phyloP scores from a whole-genome alignment of 2,113 vertebrate species.

The Indicator indicator region DNA sequence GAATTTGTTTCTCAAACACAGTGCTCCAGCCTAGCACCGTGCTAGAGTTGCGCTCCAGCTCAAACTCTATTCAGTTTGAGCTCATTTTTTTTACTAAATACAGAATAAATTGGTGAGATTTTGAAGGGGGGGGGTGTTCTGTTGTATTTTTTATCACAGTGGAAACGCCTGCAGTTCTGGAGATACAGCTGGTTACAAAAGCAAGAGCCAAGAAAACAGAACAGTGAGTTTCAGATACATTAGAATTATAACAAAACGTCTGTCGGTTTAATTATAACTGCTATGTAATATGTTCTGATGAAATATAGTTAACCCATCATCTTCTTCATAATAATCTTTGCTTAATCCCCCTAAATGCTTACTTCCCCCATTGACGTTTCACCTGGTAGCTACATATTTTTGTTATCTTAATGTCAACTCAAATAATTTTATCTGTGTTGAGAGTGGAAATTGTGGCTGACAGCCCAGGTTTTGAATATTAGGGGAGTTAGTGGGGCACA shows the following conservation, averaged over 20 bases:
- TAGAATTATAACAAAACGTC: background rate
- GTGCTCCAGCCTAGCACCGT: background rate
- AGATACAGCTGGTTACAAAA: conserved; percentile 23
- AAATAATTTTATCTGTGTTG: background rate
- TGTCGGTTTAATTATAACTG: background rate
- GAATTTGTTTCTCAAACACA: background rate
- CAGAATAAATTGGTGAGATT: background rate
- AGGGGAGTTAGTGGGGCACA: background rate
- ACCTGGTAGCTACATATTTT: background rate
- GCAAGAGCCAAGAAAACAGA: background rate
- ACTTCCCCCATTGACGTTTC: background rate
- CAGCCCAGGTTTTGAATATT: background rate
- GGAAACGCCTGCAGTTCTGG: conserved; percentile 7
- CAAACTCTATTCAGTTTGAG: background rate
- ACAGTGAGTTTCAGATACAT: conserved; percentile 61
- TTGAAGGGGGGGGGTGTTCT: background rate
- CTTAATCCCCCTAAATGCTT: background rate
- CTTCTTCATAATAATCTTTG: background rate
- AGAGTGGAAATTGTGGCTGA: background rate
- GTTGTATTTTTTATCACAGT: conserved; percentile 48
- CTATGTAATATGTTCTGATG: background rate
- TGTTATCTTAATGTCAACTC: background rate
- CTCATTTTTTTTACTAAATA: background rate
- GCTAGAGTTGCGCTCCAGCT: background rate
- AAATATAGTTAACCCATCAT: background rate